Evolutionary conservation across 1,140 invertebrate genomes (phyloP).

Genomic region (Macrosteles quadrilineatus): DNA sequence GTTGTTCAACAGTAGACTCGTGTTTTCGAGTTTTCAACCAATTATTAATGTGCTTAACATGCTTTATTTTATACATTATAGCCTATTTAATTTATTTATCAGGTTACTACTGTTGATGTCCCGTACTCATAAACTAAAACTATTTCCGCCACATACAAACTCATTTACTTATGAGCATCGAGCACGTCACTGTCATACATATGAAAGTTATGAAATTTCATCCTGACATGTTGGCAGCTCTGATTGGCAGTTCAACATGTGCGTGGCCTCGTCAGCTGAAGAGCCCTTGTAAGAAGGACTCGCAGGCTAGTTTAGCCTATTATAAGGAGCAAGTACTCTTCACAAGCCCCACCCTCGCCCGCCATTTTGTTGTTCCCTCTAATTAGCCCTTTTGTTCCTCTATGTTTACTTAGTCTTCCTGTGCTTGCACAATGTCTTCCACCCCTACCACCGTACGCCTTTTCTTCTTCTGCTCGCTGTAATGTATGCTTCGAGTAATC

Average conservation of each 20-base stretch:
- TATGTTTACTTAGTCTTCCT: constrained; percentile 16
- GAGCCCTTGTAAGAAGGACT: constrained; percentile 2
- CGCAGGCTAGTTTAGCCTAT: constrained; percentile 24
- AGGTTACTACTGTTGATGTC: too few species aligned
- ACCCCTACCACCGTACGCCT: background rate
- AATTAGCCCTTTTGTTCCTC: constrained; percentile 19
- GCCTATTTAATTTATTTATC: too few species aligned
- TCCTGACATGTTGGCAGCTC: too few species aligned
- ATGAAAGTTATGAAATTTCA: too few species aligned
- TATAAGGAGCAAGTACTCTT: constrained; percentile 17
- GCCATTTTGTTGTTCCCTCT: constrained; percentile 26
- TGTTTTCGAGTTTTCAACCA: too few species aligned
- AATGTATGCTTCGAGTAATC: constrained; percentile 11
- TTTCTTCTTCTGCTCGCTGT: background rate
- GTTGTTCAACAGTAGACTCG: too few species aligned
- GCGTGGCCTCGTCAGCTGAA: background rate
- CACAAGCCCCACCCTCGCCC: constrained; percentile 13
- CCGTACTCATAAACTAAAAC: too few species aligned
- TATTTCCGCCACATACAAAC: too few species aligned
- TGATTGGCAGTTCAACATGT: constrained; percentile 24
- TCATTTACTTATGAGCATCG: too few species aligned
- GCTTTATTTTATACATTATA: too few species aligned
- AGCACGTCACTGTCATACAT: too few species aligned
- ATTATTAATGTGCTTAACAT: too few species aligned
- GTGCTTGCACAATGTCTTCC: constrained; percentile 2